Evolutionary conservation across 2,888 invertebrate species (phyloP), one percentile per base, ranked within the genome.

Genomic region (Diarsia dahlii): DNA sequence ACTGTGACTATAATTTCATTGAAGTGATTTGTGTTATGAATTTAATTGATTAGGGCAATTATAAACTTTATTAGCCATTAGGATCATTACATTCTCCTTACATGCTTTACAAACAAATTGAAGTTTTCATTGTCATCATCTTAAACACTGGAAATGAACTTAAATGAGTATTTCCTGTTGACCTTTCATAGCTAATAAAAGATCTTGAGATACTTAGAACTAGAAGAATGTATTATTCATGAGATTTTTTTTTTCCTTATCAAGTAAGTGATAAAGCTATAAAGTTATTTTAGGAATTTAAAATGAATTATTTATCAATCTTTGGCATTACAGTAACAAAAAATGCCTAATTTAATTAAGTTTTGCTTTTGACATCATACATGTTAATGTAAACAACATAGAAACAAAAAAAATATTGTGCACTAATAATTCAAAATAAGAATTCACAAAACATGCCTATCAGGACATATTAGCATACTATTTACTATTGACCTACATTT

Each of bases 401-500:
- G 3, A n/a, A 20, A 13, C 28, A 52, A 69, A n/a, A 1, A 48
- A 64, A 39, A 46, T 0, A 45, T 18, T 56, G 18, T 28, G 15
- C 1, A 28, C 28, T 9, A 23, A 56, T 28, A n/a, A n/a, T 81
- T 68, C 8, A 18, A 80, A 56, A 48, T 34, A 13, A 50, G 6
- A 34, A 50, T 39, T 34, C 13, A 39, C 15, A 52, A 74, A 84
- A 67, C 34, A 66, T 50, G 58, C 46, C 5, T 72, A 74, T 34
- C 18, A 63, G 34, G 48, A 58, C 54, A 28, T 50, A 74, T 74
- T 74, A 60, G 62, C 69, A 81, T 77, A 78, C 12, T 74, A 56
- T 15, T 74, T 67, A 81, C 62, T 68, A 76, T 54, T 84, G 74
- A 84, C 85, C 85, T 81, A 84, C 65, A 84, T 82, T 56, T 23